phyloP scores from a whole-genome alignment of 2,113 vertebrate species.

The Cromileptes altivelis region DNA sequence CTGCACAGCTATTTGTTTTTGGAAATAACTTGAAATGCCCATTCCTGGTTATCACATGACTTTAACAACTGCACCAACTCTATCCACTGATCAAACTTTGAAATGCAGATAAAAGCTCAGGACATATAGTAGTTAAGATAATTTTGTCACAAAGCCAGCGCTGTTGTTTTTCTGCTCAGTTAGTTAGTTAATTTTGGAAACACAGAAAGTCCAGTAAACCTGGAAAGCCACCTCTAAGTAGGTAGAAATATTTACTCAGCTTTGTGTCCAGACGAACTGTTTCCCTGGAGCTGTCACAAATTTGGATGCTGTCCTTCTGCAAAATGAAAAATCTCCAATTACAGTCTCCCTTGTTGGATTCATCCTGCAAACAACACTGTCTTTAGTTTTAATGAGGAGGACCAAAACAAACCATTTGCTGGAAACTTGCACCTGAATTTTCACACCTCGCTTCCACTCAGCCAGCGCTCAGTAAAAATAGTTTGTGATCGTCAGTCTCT shows the following conservation, averaged over 20 bases:
- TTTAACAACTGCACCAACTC: not conserved
- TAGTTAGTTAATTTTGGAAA: not conserved
- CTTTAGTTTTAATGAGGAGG: constrained; percentile 32
- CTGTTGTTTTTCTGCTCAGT: not conserved
- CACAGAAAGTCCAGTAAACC: not conserved
- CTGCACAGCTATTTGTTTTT: no score
- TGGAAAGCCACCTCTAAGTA: not conserved
- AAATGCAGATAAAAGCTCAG: not conserved
- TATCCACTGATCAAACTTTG: not conserved
- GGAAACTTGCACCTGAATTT: not conserved
- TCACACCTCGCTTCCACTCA: constrained; percentile 5
- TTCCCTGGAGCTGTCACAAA: not conserved
- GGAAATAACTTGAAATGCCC: no score
- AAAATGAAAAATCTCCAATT: constrained; percentile 36
- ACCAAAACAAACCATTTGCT: constrained; percentile 25
- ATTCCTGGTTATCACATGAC: no score
- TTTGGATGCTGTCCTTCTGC: not conserved
- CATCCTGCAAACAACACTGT: not conserved
- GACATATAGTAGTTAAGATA: not conserved
- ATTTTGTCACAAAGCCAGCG: no score
- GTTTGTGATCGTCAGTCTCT: not conserved
- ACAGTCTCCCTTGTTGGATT: not conserved
- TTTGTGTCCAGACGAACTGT: not conserved
- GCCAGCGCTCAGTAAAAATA: constrained; percentile 11
- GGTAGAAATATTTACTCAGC: not conserved